Base-by-base conservation (phyloP, 2,113 vertebrate species). In the Thoracochromis brauschi region DNA sequence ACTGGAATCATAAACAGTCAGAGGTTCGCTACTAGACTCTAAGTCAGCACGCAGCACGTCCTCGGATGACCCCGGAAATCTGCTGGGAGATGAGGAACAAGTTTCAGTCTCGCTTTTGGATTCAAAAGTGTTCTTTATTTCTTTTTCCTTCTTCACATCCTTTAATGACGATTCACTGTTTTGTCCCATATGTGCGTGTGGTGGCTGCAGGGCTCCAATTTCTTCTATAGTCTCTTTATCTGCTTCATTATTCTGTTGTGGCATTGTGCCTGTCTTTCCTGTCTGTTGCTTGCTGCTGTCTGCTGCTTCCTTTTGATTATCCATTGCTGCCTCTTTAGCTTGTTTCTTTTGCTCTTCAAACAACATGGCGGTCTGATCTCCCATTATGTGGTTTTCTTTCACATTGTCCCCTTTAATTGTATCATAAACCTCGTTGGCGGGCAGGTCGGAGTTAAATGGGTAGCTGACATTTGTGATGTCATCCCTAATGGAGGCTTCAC, bases 261-360 rank as follows among this genome's bases (percentile, higher is more conserved):
- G 54, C 68, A 68, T 17, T 88, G 87, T 75, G 55, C 24, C 71
- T 14, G 58, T 68, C 81, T 75, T 87, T 93, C 71, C 90, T 79
- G 58, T 87, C 60, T 83, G 85, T 38, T 78, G 17, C 24, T 63
- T 81, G 12, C 26, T 49, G 80, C 75, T 75, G 35, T 88, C 80
- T 45, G 35, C 87, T 55, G 87, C 88, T 94, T 93, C 91, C 90
- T 88, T 78, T 79, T 45, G 84, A 92, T 93, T 86, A 63, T 84
- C 54, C 42, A 82, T 42, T 68, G 24, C 78, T 80, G 31, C 55
- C 9, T 90, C 57, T 86, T 60, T 73, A 26, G 13, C 42, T 35
- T 51, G 55, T 53, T 85, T 57, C 58, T 81, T 89, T 88, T 91
- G 49, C 38, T 87, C 80, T 21, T 84, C 54, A 47, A 60, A 73